phyloP scores from a whole-genome alignment of 2,113 vertebrate genomes.

The Chaetops frenatus region DNA sequence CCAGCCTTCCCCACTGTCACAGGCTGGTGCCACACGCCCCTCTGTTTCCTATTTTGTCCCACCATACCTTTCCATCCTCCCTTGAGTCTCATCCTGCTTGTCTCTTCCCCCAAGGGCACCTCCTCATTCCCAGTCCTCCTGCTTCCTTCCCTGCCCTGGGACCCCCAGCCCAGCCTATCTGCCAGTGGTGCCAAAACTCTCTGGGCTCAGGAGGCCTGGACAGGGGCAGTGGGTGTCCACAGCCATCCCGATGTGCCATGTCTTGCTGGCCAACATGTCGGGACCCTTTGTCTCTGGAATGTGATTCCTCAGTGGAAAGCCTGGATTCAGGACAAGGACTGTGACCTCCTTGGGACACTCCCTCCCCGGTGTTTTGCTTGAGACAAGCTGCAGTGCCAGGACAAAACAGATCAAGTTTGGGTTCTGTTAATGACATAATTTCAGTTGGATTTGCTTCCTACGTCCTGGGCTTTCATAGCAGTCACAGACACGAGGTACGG shows the following conservation, averaged over 20 bases:
- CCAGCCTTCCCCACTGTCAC: neutral
- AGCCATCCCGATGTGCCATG: rapidly evolving
- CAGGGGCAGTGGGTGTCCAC: rapidly evolving
- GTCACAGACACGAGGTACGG: neutral
- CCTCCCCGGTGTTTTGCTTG: neutral
- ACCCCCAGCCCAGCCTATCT: neutral
- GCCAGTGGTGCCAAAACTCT: neutral
- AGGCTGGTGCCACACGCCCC: neutral
- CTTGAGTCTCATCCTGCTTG: neutral
- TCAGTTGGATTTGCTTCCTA: neutral
- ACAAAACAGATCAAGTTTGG: neutral
- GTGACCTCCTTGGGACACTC: neutral
- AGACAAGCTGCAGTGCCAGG: neutral
- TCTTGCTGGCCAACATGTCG: neutral
- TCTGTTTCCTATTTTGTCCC: neutral
- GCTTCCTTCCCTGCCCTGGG: neutral
- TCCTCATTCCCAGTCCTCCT: neutral
- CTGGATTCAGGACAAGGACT: neutral
- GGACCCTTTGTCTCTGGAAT: neutral
- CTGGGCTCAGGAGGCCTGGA: neutral
- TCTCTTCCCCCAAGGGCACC: neutral
- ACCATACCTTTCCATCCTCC: neutral
- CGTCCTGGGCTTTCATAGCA: neutral
- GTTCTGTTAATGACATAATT: neutral
- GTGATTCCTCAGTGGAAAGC: neutral